Evolutionary conservation across 1,140 invertebrate species (phyloP).

Genomic region (Condylostylus longicornis): DNA sequence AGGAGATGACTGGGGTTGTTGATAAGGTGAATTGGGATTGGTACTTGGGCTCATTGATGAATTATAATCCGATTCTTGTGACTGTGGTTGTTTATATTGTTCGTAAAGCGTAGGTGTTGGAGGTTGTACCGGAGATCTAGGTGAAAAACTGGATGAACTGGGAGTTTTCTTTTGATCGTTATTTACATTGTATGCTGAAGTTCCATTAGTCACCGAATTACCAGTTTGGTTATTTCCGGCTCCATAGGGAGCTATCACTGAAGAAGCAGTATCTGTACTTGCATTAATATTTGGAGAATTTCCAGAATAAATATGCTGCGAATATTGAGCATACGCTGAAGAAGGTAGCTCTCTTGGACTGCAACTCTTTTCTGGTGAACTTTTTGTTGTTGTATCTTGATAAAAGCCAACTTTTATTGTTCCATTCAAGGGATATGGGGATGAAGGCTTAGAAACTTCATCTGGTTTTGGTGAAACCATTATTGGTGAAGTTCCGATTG

Average conservation of each 20-base stretch:
- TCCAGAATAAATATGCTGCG: slow-evolving; percentile 44
- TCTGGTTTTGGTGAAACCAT: slow-evolving; percentile 41
- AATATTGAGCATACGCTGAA: slow-evolving; percentile 45
- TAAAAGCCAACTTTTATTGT: slow-evolving; percentile 62
- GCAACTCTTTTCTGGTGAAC: slow-evolving; percentile 54
- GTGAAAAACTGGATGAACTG: slow-evolving; percentile 24
- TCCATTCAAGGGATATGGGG: slow-evolving; percentile 50
- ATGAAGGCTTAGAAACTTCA: slow-evolving; percentile 42
- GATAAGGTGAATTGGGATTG: slow-evolving; percentile 30
- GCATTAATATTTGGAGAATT: too few species aligned
- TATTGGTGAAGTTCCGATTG: slow-evolving; percentile 37
- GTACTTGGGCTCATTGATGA: slow-evolving; percentile 32
- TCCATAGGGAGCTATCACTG: slow-evolving; percentile 30
- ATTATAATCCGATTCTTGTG: slow-evolving; percentile 31
- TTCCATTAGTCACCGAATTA: slow-evolving; percentile 25
- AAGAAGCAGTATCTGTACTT: slow-evolving; percentile 37
- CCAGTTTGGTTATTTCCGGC: slow-evolving; percentile 27
- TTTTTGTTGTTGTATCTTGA: slow-evolving; percentile 57
- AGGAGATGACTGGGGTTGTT: slow-evolving; percentile 30
- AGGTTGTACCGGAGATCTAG: too few species aligned
- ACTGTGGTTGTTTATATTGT: slow-evolving; percentile 34
- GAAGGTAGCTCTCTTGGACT: slow-evolving; percentile 45
- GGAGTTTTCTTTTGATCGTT: slow-evolving; percentile 29
- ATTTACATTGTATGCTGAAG: slow-evolving; percentile 24
- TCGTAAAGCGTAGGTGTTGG: slow-evolving; percentile 36